Evolutionary conservation across 1,140 invertebrate species (phyloP), one percentile per base, ranked within the genome.

Genomic region (Drosophila jambulina): DNA sequence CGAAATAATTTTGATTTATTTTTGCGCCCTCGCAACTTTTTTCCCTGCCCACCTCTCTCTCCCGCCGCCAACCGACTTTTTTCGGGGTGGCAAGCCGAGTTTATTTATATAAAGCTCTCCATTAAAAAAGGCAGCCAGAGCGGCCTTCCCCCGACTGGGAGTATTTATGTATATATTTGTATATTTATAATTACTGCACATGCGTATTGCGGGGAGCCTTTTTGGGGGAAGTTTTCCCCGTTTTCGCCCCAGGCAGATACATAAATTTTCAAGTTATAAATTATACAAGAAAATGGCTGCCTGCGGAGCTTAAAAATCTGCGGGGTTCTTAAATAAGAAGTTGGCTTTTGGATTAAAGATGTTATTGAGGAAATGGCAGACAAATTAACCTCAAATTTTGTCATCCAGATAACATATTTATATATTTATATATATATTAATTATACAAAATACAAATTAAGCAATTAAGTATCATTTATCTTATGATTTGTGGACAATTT

Each of bases 1-100:
- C 86, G 75, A 92, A 91, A 92, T 92, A 91, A 91, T 90, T 91
- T 91, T 85, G 78, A 82, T 91, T 91, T 84, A 86, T 91, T 85
- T 85, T 75, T 90, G 60, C 51, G 43, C 46, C 65, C 61, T 58
- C 57, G 62, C 74, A 59, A 48, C 54, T 76, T 67, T 63, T 59
- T 38, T 15, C 38, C 42, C 23, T 9, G 23, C 23, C 49, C 40
- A 32, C 43, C 40, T 12, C 17, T 6, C 4, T n/a, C 23, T n/a
- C 8, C 5, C 1, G 23, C 25, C 15, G 4, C 46, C 46, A 49
- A 27, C 25, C n/a, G n/a, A 36, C 42, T 60, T 75, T 67, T 61
- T 72, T 61, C 23, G 74, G 80, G 78, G 45, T 83, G 84, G 78
- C 74, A 67, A 60, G 68, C 49, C 43, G 74, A 90, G 85, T 90